Conservation (phyloP, 2,888 invertebrate species). For the Sussaba pulchella region DNA sequence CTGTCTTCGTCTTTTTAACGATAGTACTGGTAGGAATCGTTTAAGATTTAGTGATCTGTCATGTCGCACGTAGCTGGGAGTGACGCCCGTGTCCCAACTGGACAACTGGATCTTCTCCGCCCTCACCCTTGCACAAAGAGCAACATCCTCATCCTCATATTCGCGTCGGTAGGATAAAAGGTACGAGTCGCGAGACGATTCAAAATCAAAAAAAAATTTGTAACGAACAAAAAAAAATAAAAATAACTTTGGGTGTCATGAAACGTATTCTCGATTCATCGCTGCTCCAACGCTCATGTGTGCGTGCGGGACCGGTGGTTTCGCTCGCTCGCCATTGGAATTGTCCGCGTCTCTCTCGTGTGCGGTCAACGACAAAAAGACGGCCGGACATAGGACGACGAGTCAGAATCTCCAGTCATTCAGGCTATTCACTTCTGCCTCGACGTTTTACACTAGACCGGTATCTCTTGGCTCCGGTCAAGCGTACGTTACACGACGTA, state of each 20-base stretch:
- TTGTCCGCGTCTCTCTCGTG: slow-evolving; percentile 55
- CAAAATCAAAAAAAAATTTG: slow-evolving; percentile 1
- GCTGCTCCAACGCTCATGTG: slow-evolving; percentile 52
- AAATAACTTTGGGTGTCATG: slow-evolving; percentile 59
- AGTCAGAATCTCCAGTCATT: slow-evolving; percentile 61
- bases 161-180: slow-evolving; percentile 39
- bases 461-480: slow-evolving; percentile 43
- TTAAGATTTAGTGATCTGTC: slow-evolving; percentile 66
- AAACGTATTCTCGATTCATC: slow-evolving; percentile 68
- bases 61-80: slow-evolving; percentile 52
- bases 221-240: slow-evolving; percentile 32
- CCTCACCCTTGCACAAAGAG: slow-evolving; percentile 49
- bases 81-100: slow-evolving; percentile 22
- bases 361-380: slow-evolving; percentile 66
- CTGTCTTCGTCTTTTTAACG: slow-evolving; percentile 36
- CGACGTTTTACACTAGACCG: slow-evolving; percentile 53
- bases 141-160: too few species aligned
- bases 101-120: slow-evolving; percentile 50
- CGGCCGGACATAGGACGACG: slow-evolving; percentile 44
- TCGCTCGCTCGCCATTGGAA: slow-evolving; percentile 28
- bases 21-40: slow-evolving; percentile 62
- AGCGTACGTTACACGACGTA: slow-evolving; percentile 27
- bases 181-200: slow-evolving; percentile 22
- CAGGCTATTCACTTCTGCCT: slow-evolving; percentile 57
- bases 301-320: slow-evolving; percentile 31